Percentiles rank a stretch among this genome's conserved stretches.
Conservation (phyloP, 2,113 vertebrate genomes). For the Uria lomvia region DNA sequence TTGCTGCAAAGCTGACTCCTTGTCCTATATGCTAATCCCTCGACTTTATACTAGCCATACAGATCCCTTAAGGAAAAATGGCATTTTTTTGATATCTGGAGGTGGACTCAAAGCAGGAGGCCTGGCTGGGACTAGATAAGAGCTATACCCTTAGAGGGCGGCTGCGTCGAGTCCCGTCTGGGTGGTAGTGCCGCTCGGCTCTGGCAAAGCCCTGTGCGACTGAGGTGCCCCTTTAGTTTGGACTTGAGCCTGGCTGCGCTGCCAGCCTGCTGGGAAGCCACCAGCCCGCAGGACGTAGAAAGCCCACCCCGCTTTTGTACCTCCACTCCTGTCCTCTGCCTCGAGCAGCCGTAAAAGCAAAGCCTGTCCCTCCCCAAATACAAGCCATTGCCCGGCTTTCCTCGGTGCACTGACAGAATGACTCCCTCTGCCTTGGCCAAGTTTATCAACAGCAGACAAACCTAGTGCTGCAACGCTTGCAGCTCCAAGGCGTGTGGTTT, state of each 20-base stretch:
- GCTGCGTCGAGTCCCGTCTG: rapidly evolving
- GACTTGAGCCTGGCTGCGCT: neutral
- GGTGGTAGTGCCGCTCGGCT: neutral
- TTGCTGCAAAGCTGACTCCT: neutral
- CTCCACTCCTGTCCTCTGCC: neutral
- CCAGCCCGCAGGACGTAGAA: neutral
- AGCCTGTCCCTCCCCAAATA: neutral
- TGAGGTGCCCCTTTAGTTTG: rapidly evolving
- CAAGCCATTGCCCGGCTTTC: rapidly evolving
- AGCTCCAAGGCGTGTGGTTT: neutral
- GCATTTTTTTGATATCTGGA: neutral
- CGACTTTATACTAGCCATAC: neutral
- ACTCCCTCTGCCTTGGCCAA: neutral
- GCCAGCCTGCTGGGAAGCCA: neutral
- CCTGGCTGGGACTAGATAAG: neutral
- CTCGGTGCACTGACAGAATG: rapidly evolving
- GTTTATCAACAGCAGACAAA: neutral
- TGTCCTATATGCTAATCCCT: neutral
- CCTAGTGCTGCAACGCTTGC: neutral
- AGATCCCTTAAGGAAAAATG: neutral
- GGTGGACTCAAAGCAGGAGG: neutral
- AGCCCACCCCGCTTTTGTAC: neutral
- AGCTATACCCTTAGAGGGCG: neutral
- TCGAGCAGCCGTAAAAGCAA: rapidly evolving
- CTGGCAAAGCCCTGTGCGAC: rapidly evolving